Conservation (phyloP, 1,140 invertebrate genomes). For the Philopotamus ludificatus region DNA sequence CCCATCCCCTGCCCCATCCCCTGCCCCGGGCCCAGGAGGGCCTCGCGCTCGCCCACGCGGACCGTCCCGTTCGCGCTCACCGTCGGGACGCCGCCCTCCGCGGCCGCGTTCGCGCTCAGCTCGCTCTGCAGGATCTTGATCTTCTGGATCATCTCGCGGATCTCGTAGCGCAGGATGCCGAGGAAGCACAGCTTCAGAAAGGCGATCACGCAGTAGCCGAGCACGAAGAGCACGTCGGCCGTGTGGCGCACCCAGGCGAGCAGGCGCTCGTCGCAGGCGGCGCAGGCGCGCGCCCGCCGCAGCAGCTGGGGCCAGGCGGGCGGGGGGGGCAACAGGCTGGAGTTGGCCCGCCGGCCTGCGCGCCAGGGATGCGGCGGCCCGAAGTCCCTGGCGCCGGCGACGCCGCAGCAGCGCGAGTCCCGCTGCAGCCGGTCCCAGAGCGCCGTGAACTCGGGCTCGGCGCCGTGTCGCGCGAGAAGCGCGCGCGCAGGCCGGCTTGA, state of each 20-base stretch:
- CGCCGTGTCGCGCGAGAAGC: constrained; percentile 63
- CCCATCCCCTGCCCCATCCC: constrained; percentile 54
- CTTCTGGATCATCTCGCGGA: constrained; percentile 88
- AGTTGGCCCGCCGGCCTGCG: constrained; percentile 46
- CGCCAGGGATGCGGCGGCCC: constrained; percentile 28
- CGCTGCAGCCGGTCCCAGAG: constrained; percentile 80
- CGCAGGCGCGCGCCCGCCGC: constrained; percentile 47
- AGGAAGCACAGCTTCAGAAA: constrained; percentile 89
- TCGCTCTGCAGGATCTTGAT: constrained; percentile 66
- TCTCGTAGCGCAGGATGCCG: constrained; percentile 81
- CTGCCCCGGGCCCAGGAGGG: constrained; percentile 54
- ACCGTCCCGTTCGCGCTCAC: constrained; percentile 55
- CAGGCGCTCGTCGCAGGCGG: constrained; percentile 70
- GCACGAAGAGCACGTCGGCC: constrained; percentile 77
- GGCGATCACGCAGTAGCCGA: constrained; percentile 86
- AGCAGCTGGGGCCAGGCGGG: constrained; percentile 51
- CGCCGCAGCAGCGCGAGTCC: constrained; percentile 77
- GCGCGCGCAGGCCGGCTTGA: constrained; percentile 62
- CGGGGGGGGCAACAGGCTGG: too few relatives aligned
- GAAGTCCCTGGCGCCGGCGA: constrained; percentile 69
- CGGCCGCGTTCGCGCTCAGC: constrained; percentile 48
- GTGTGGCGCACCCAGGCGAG: constrained; percentile 73
- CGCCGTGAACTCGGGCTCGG: constrained; percentile 69
- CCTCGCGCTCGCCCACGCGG: constrained; percentile 52
- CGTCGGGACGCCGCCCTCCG: constrained; percentile 49